Base-by-base conservation (phyloP, 2,113 vertebrate species). In the Verasper variegatus region DNA sequence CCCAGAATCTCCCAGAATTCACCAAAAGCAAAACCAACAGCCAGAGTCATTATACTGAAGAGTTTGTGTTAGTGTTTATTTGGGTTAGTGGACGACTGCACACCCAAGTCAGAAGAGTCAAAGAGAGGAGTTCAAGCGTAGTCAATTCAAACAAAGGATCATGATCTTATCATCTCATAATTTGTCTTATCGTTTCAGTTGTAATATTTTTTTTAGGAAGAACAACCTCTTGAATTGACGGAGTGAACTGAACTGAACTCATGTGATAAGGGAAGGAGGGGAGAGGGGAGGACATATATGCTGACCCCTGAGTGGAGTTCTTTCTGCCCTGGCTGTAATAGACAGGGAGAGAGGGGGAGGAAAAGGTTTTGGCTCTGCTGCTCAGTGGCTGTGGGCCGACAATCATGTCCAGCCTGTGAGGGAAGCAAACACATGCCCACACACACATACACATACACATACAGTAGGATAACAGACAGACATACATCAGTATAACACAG, bases 371-470 rank as follows among this genome's bases (percentile, higher is more conserved):
- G 51, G 51, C 51, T 54, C 51, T 54, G 20, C 51, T 54, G 51
- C 51, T 54, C 51, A 54, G 20, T 20, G 51, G 51, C 51, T 54
- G 51, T 10, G 51, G 51, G 51, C 51, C 51, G 20, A 54, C 51
- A 10, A 54, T 54, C 51, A 54, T 54, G 51, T 54, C 51, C 51
- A 54, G 51, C 20, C 51, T 54, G 51, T 54, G 47, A 51, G 47
- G 47, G 47, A 24, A 10, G 69, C 52, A 23, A 27, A 77, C n/a
- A 75, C 54, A 77, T 1, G 20, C 26, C 66, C 12, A 61, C 18
- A 4, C 4, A 52, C 49, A 51, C 4, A 51, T 18, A 51, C 4
- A 20, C 18, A 52, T 14, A 35, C 18, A 77, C n/a, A 52, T n/a
- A 74, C 1, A 11, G 40, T 42, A 42, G 40, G 40, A 42, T 42